Evolutionary conservation across 1,140 invertebrate species (phyloP).

Genomic region (Telenomus remus): DNA sequence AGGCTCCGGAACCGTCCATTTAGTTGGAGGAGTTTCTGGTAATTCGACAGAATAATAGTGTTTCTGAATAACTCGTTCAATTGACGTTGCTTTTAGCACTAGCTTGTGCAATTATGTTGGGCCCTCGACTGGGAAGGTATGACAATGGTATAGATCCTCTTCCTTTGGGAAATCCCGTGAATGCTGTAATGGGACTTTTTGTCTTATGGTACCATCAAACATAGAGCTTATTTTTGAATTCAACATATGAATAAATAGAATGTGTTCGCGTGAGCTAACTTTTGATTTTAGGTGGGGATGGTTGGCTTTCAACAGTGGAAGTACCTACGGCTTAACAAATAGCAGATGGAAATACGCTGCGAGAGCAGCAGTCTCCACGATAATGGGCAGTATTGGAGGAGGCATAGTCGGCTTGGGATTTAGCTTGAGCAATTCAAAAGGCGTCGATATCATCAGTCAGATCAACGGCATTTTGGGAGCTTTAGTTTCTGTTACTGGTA

Average conservation of each 20-base stretch:
- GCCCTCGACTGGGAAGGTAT: slow-evolving; percentile 91
- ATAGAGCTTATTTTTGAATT: slow-evolving; percentile 7
- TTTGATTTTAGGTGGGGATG: slow-evolving; percentile 83
- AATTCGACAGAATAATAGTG: slow-evolving; percentile 22
- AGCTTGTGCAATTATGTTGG: slow-evolving; percentile 91
- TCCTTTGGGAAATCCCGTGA: slow-evolving; percentile 91
- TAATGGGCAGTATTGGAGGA: slow-evolving; percentile 92
- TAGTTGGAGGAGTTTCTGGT: slow-evolving; percentile 82
- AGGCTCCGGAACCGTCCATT: slow-evolving; percentile 93
- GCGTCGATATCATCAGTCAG: slow-evolving; percentile 88
- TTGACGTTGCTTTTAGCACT: slow-evolving; percentile 80
- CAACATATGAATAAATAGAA: not conserved
- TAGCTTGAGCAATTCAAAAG: slow-evolving; percentile 81
- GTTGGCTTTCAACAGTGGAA: slow-evolving; percentile 95
- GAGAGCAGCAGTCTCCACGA: slow-evolving; percentile 90
- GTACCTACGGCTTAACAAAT: slow-evolving; percentile 85
- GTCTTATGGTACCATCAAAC: slow-evolving; percentile 89
- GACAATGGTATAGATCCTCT: slow-evolving; percentile 84
- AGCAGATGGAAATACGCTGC: slow-evolving; percentile 91
- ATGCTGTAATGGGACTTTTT: slow-evolving; percentile 93
- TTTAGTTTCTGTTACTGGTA: slow-evolving; percentile 90
- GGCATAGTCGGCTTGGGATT: slow-evolving; percentile 85
- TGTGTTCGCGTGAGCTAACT: not conserved
- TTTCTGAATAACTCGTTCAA: too few species aligned
- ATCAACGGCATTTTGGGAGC: slow-evolving; percentile 93